phyloP scores from a whole-genome alignment of 1,140 invertebrate genomes.

The Amphibalanus amphitrite region DNA sequence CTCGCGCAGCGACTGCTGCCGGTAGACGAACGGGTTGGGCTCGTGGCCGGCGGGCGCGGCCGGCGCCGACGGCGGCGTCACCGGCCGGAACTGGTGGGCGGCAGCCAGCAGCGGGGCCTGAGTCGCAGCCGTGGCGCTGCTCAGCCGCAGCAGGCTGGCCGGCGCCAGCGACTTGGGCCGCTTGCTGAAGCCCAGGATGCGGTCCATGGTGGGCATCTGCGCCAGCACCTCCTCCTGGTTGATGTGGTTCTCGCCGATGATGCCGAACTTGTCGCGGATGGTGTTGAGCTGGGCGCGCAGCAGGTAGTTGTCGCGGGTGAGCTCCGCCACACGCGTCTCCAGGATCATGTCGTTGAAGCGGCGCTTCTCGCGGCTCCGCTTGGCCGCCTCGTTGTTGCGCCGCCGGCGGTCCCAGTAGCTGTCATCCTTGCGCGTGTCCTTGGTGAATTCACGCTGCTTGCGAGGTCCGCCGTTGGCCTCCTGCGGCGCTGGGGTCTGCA shows the following conservation, averaged over 20 bases:
- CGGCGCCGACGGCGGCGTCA: background rate
- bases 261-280: conserved; percentile 83
- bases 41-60: background rate
- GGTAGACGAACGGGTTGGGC: background rate
- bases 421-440: conserved; percentile 91
- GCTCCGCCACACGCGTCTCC: conserved; percentile 77
- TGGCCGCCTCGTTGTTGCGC: conserved; percentile 90
- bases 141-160: background rate
- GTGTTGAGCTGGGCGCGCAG: conserved; percentile 79
- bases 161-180: conserved; percentile 38
- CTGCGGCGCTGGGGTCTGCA: conserved; percentile 20
- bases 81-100: background rate
- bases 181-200: conserved; percentile 61
- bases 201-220: conserved; percentile 58
- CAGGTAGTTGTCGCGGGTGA: conserved; percentile 87
- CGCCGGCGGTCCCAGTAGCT: conserved; percentile 90
- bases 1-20: background rate
- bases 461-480: conserved; percentile 63
- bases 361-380: conserved; percentile 82
- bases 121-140: background rate
- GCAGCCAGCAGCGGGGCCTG: background rate
- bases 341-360: conserved; percentile 93
- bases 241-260: conserved; percentile 64
- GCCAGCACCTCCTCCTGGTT: conserved; percentile 72
- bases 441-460: conserved; percentile 90